A percentile compares a stretch with the other conserved stretches of the same genome.
These are phyloP conservation scores for Saimiri boliviensis DNA, from an alignment of 2,113 vertebrate genomes.

Conservation along the genomic window DNA sequence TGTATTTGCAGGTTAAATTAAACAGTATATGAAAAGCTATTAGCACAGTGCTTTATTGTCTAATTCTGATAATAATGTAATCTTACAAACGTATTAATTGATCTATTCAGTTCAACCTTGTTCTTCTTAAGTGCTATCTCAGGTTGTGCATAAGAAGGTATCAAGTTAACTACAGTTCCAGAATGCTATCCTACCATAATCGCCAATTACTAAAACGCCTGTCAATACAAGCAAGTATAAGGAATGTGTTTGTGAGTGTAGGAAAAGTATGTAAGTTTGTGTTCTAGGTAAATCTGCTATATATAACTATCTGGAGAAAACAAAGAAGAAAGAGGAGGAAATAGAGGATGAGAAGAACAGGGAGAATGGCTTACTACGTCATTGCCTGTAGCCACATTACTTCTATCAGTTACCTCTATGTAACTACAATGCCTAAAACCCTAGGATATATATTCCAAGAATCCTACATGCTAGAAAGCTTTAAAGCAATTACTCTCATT, in stretches of 20 bases:
- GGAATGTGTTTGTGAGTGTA: not conserved
- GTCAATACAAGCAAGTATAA: not conserved
- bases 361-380: not conserved
- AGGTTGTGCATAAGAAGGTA: conserved; percentile 2
- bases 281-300: not conserved
- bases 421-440: not conserved
- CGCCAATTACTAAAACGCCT: conserved; percentile 27
- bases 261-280: not conserved
- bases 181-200: not conserved
- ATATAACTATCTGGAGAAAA: not conserved
- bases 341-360: not conserved
- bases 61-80: not conserved
- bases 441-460: conserved; percentile 46
- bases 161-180: not conserved
- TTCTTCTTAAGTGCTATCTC: not conserved
- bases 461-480: conserved; percentile 48
- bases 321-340: not conserved
- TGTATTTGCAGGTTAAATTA: conserved; percentile 3
- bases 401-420: not conserved
- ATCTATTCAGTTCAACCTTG: not conserved
- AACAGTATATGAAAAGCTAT: not conserved
- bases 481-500: not conserved
- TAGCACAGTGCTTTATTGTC: not conserved
- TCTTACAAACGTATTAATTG: not conserved
- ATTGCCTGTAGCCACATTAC: not conserved